Conservation (phyloP, 2,113 vertebrate genomes). For the Passerina amoena region DNA sequence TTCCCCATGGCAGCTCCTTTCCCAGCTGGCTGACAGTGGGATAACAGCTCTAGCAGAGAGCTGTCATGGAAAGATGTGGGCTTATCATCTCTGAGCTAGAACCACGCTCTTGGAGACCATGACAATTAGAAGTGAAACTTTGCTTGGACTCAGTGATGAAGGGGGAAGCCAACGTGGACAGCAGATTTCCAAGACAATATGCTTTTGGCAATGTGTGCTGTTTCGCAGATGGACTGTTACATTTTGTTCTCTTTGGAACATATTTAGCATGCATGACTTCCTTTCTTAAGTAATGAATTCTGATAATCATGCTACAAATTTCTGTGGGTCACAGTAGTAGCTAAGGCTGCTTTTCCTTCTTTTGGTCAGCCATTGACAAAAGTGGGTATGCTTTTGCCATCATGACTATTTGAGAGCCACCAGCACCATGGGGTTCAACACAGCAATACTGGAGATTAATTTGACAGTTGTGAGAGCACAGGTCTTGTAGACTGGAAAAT, state of each 20-base stretch:
- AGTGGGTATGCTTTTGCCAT: background rate
- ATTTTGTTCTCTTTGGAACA: constrained; percentile 71
- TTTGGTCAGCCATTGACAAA: background rate
- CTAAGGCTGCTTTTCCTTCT: background rate
- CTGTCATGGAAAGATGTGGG: background rate
- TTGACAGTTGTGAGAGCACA: background rate
- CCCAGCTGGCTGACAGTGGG: background rate
- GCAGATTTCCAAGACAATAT: constrained; percentile 61
- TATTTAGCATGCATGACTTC: constrained; percentile 61
- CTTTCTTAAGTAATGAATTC: constrained; percentile 58
- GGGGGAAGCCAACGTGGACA: constrained; percentile 51
- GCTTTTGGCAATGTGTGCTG: constrained; percentile 38
- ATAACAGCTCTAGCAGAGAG: background rate
- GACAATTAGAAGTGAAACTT: constrained; percentile 25
- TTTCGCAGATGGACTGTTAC: constrained; percentile 55
- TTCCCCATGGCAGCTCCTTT: background rate
- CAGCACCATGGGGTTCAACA: background rate
- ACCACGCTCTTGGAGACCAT: background rate
- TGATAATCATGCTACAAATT: constrained; percentile 27
- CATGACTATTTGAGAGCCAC: background rate
- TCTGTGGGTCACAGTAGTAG: constrained; percentile 36
- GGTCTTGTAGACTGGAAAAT: background rate
- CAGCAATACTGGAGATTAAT: background rate
- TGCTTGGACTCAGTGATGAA: constrained; percentile 40
- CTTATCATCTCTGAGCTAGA: background rate